Conservation (phyloP, 2,113 vertebrate species). For the Oxyura jamaicensis region DNA sequence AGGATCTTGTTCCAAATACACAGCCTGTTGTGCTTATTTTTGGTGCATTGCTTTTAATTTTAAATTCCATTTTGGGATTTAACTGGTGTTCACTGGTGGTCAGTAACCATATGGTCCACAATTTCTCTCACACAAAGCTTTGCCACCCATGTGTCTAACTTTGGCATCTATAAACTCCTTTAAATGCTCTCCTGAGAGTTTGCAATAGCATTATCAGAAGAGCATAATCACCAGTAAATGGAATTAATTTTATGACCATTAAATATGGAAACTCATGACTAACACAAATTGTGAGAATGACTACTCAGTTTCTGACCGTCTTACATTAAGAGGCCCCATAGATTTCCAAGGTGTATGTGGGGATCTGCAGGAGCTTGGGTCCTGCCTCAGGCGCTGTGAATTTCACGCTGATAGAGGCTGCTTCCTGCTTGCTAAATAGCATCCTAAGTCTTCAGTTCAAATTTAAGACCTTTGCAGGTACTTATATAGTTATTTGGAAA, state of each 20-base stretch:
- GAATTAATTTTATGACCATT: slow-evolving; percentile 1
- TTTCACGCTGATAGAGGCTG: slow-evolving; percentile 58
- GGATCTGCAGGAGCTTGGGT: slow-evolving; percentile 13
- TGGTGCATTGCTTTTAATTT: slow-evolving; percentile 65
- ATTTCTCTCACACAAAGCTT: slow-evolving; percentile 38
- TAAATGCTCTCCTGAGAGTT: slow-evolving; percentile 17
- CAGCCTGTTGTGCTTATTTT: slow-evolving; percentile 66
- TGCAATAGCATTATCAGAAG: not conserved
- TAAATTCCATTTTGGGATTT: slow-evolving; percentile 61
- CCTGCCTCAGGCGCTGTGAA: slow-evolving; percentile 51
- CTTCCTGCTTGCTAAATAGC: slow-evolving; percentile 58
- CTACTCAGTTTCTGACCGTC: not conserved
- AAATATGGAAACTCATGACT: not conserved
- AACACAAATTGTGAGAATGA: not conserved
- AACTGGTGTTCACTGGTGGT: slow-evolving; percentile 27
- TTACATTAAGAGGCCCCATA: not conserved
- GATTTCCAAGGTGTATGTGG: not conserved
- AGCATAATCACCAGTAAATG: not conserved
- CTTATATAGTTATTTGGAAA: slow-evolving; percentile 45
- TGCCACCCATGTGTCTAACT: slow-evolving; percentile 21
- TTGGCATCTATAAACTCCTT: slow-evolving; percentile 13
- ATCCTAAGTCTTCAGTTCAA: slow-evolving; percentile 44
- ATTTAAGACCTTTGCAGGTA: slow-evolving; percentile 47
- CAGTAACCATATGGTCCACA: slow-evolving; percentile 44
- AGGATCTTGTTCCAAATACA: slow-evolving; percentile 54